phyloP scores from a whole-genome alignment of 2,888 invertebrate species.

The Bugula neritina region DNA sequence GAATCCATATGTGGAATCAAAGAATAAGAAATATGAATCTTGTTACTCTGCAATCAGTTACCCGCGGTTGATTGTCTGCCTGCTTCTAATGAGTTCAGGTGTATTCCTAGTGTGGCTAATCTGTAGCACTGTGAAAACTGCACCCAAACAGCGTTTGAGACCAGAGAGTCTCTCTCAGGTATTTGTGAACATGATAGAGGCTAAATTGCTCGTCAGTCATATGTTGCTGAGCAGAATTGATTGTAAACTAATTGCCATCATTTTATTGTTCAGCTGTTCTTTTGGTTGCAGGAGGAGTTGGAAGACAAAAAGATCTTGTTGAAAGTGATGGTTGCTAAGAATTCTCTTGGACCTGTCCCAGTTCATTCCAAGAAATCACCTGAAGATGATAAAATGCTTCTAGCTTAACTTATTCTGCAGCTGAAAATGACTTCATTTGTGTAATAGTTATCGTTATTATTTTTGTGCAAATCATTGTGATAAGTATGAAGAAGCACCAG shows the following conservation, averaged over 20 bases:
- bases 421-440: too few species aligned
- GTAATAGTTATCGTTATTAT: too few species aligned
- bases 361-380: background rate
- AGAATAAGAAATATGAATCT: background rate
- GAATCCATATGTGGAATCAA: conserved; percentile 6
- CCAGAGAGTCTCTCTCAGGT: too few species aligned
- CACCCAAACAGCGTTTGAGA: background rate
- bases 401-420: background rate
- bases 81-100: background rate
- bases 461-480: too few species aligned
- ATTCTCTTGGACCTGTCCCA: background rate
- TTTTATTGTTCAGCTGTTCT: too few species aligned
- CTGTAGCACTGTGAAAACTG: conserved; percentile 10
- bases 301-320: background rate
- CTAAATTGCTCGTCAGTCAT: too few species aligned
- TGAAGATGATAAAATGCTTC: conserved; percentile 21
- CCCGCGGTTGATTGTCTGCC: background rate
- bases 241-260: too few species aligned
- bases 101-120: conserved; percentile 9
- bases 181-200: too few species aligned
- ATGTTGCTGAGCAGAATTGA: too few species aligned
- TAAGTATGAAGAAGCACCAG: too few species aligned
- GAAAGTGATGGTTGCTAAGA: background rate
- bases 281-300: background rate
- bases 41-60: background rate